Evolutionary conservation across 2,888 invertebrate genomes (phyloP), one percentile per base, ranked within the genome.

Genomic region (Bombylius discolor): DNA sequence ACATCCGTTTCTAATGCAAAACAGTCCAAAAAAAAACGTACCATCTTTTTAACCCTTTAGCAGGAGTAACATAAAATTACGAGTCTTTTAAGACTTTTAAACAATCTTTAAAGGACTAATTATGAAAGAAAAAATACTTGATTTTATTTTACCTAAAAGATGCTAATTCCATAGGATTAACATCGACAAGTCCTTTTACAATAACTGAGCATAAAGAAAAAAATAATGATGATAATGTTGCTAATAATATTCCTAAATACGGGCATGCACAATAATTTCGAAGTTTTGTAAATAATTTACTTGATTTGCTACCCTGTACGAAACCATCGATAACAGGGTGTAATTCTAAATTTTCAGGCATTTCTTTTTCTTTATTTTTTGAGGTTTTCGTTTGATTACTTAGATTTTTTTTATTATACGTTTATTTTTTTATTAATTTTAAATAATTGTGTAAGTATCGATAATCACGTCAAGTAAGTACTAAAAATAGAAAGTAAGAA

Each of bases 191-290:
- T 68, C 87, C 86, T 73, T 93, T 93, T 4, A 94, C 93, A 62
- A 94, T 92, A 44, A 92, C 90, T 50, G 93, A 91, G 72, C 91
- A 90, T 56, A 93, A 76, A 4, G 92, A 93, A 72, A 93, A 93
- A 72, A 93, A 93, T 51, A 94, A 75, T 14, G 91, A 92, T 12
- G 93, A 93, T 51, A 91, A 71, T 1, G 89, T 89, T 14, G 92
- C 92, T 55, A 92, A 76, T 62, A 90, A 76, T 60, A 93, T 78
- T 42, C 93, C 93, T 60, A 92, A 76, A 67, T 89, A 90, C 1
- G 90, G 89, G 66, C 84, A 87, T 61, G 57, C 53, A 55, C 57
- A 59, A 23, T 23, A 23, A 23, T 23, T 23, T 34, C 57, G 56
- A 34, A 59, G 52, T 51, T 53, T 53, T 23, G 67, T 62, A 50